Evolutionary conservation across 2,797 vertebrate genomes (phyloP).

Genomic region (Sebastes paucispinis): DNA sequence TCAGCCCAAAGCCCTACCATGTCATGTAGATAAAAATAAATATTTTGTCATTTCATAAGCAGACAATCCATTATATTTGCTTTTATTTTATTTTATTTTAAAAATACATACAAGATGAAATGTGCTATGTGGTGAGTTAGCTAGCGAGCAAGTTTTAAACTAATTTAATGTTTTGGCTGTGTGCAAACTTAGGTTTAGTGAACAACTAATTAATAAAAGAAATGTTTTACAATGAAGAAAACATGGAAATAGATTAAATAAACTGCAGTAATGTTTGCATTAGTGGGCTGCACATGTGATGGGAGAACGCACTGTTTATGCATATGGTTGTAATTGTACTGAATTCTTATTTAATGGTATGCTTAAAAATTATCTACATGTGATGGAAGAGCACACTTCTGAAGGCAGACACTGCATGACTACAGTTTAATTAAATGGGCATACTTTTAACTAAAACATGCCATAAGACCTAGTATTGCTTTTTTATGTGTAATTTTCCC

Average conservation of each 20-base stretch:
- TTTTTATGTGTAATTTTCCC: neutral
- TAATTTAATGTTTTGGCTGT: too few relatives aligned
- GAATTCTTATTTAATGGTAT: neutral
- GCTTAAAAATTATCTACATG: neutral
- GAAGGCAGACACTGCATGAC: neutral
- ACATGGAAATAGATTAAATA: neutral
- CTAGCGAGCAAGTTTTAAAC: too few relatives aligned
- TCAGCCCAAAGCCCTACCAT: too few relatives aligned
- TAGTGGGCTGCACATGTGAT: neutral
- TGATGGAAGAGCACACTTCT: neutral
- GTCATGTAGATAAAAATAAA: neutral
- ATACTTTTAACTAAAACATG: neutral
- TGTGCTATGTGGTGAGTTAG: neutral
- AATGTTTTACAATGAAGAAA: neutral
- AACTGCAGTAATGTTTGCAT: neutral
- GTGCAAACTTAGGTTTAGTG: too few relatives aligned
- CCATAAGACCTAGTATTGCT: neutral
- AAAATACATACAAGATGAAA: neutral
- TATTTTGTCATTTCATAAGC: neutral
- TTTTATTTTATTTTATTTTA: accelerated
- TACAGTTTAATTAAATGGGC: neutral
- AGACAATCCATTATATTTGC: neutral
- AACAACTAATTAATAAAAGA: neutral
- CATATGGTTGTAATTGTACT: neutral
- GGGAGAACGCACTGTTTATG: accelerated